Base-by-base conservation (phyloP, 1,140 invertebrate genomes). In the Phthorimaea operculella region DNA sequence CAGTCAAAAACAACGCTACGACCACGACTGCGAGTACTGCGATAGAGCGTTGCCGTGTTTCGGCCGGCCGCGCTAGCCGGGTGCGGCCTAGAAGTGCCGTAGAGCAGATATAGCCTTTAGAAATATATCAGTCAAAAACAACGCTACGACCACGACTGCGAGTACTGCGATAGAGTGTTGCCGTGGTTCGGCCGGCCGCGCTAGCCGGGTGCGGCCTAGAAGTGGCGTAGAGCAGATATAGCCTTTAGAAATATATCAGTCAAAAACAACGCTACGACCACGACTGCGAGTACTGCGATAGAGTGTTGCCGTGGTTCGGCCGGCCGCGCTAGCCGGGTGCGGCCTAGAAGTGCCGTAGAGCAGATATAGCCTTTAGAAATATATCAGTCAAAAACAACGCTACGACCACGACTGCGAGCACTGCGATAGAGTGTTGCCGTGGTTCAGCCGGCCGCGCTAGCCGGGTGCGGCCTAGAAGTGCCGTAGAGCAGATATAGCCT, bases 301-400 rank as follows among this genome's bases (percentile, higher is more conserved):
- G 55, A 68, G 74, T 76, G 75, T 79, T 66, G 58, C 64, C 69
- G 65, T 58, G 66, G 65, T 64, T 66, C 66, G 62, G 58, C 34
- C 34, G 34, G 12, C 34, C 34, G 34, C 34, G n/a, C n/a, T n/a
- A n/a, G n/a, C n/a, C n/a, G n/a, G n/a, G n/a, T n/a, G n/a, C n/a
- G n/a, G n/a, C n/a, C n/a, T n/a, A n/a, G n/a, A n/a, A n/a, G n/a
- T n/a, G n/a, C n/a, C n/a, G n/a, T n/a, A n/a, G n/a, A n/a, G n/a
- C n/a, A n/a, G n/a, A n/a, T n/a, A n/a, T n/a, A n/a, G n/a, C n/a
- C n/a, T n/a, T n/a, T n/a, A n/a, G n/a, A n/a, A n/a, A n/a, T n/a
- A n/a, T n/a, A n/a, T 80, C 75, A 76, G 77, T 75, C 77, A 72
- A 76, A 76, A 74, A 74, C 73, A 75, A 76, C 75, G 65, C 61